phyloP scores from a whole-genome alignment of 2,797 vertebrate genomes.

The Cygnus olor region DNA sequence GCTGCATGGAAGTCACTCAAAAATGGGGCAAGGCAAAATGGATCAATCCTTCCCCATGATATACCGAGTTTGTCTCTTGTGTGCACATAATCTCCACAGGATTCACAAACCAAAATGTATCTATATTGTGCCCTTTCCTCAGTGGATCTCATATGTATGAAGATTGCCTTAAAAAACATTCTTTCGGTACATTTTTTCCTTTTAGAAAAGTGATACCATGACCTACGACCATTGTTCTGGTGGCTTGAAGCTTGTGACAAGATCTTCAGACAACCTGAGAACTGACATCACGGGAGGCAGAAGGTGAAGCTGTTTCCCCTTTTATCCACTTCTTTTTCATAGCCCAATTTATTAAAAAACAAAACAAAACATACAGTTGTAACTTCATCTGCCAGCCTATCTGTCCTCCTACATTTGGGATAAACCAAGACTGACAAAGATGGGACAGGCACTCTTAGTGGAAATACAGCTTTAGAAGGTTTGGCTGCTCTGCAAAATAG shows the following conservation, averaged over 20 bases:
- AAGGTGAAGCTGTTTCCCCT: not conserved
- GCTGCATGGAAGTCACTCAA: not conserved
- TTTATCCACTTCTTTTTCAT: not conserved
- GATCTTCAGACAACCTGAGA: not conserved
- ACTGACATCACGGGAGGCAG: not conserved
- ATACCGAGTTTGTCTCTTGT: not conserved
- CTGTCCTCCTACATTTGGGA: not conserved
- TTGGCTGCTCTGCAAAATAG: not conserved
- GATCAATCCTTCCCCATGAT: not conserved
- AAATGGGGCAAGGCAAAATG: not conserved
- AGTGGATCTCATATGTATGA: not conserved
- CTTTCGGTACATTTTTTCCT: not conserved
- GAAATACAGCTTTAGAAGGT: not conserved
- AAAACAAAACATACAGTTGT: no score
- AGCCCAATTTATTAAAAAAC: not conserved
- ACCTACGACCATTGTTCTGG: not conserved
- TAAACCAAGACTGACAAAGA: not conserved
- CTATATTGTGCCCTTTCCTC: not conserved
- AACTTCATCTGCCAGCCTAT: not conserved
- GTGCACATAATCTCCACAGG: not conserved
- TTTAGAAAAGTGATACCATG: not conserved
- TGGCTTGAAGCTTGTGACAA: not conserved
- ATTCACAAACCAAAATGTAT: slow-evolving; percentile 15
- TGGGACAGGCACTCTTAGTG: not conserved
- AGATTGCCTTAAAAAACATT: not conserved